phyloP scores from a whole-genome alignment of 2,113 vertebrate genomes.

The Oplegnathus fasciatus region DNA sequence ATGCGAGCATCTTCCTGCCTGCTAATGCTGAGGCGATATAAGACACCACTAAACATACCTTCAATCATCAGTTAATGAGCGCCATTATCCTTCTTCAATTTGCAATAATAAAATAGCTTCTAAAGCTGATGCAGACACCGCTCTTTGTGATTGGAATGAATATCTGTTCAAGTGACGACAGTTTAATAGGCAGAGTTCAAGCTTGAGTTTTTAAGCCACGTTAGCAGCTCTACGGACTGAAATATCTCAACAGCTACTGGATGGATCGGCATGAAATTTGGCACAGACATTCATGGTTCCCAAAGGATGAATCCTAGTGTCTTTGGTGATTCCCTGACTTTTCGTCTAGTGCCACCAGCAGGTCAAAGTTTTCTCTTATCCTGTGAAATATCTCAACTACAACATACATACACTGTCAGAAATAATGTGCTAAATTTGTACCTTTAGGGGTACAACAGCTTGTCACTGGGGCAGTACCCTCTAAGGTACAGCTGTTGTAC shows the following conservation, averaged over 20 bases:
- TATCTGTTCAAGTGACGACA: background rate
- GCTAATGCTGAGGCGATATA: constrained; percentile 19
- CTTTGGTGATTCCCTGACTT: too few relatives aligned
- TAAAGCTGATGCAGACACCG: background rate
- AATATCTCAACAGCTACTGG: background rate
- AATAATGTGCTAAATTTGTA: too few relatives aligned
- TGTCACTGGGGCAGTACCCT: too few relatives aligned
- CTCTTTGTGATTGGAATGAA: background rate
- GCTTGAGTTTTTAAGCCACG: background rate
- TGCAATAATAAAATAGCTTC: constrained; percentile 4
- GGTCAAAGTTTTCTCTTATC: background rate
- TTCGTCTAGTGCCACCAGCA: background rate
- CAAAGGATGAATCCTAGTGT: background rate
- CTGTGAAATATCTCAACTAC: background rate
- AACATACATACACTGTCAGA: too few relatives aligned
- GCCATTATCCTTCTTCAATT: constrained; percentile 46
- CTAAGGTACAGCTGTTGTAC: too few relatives aligned
- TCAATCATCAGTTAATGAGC: constrained; percentile 42
- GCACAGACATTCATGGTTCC: background rate
- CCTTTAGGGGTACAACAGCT: too few relatives aligned
- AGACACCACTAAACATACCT: constrained; percentile 28
- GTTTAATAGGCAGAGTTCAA: background rate
- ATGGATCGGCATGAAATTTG: background rate
- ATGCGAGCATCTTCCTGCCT: constrained; percentile 54
- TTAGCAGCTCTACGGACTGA: background rate